phyloP scores from a whole-genome alignment of 2,888 invertebrate species.

The Parochlus steinenii region DNA sequence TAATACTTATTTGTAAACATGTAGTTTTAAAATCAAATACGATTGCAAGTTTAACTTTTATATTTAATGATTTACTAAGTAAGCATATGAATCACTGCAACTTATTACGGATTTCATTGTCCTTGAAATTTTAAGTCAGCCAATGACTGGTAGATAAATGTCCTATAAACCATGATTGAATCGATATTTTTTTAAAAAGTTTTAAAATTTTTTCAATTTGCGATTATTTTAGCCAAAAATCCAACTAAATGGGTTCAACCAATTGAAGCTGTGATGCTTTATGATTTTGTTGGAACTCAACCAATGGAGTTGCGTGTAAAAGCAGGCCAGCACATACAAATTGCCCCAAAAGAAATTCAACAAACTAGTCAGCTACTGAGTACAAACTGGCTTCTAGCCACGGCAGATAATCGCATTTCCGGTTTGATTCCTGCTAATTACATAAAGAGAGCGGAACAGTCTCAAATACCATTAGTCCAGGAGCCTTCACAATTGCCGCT shows the following conservation, averaged over 20 bases:
- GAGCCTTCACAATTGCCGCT: too few species aligned
- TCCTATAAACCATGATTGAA: neutral
- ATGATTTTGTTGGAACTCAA: conserved; percentile 55
- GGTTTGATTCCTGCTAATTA: conserved; percentile 52
- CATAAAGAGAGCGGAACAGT: neutral
- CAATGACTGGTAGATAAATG: neutral
- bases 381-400: conserved; percentile 51
- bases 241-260: conserved; percentile 54
- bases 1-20: too few species aligned
- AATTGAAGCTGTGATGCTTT: conserved; percentile 47
- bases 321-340: conserved; percentile 55
- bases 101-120: too few species aligned
- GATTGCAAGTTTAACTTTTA: too few species aligned
- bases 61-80: too few species aligned
- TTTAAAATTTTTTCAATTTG: neutral
- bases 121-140: neutral
- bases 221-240: conserved; percentile 36
- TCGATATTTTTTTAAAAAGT: neutral
- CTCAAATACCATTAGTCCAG: neutral
- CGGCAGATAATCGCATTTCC: conserved; percentile 36
- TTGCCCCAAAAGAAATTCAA: conserved; percentile 77
- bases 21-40: too few species aligned
- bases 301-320: conserved; percentile 62
- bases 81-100: too few species aligned
- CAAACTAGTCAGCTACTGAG: conserved; percentile 40